Percentiles rank a stretch among this genome's conserved stretches.
phyloP scores from a whole-genome alignment of 2,888 invertebrate species.

The Netelia fuscicornis region DNA sequence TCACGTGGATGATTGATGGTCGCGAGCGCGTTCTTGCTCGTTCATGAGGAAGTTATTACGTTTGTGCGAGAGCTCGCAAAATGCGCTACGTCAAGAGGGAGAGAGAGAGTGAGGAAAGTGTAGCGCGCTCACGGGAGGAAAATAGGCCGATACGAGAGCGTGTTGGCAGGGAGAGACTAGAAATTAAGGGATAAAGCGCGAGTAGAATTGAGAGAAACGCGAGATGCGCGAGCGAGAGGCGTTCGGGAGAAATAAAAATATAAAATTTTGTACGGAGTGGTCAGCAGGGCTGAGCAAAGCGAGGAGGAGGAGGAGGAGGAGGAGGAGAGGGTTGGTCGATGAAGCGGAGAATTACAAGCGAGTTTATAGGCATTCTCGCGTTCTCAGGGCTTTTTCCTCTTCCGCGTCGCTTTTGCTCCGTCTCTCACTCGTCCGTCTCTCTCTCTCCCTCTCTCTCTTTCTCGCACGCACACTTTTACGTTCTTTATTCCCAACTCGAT shows the following conservation, averaged over 20 bases:
- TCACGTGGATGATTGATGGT: constrained; percentile 77
- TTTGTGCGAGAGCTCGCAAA: constrained; percentile 63
- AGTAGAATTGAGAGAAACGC: constrained; percentile 4
- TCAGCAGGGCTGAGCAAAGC: background rate
- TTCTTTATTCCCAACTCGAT: background rate
- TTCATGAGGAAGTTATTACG: constrained; percentile 79
- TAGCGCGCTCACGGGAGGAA: background rate
- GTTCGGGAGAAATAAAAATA: constrained; percentile 18
- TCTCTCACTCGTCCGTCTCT: background rate
- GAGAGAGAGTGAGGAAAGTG: background rate
- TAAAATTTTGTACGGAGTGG: constrained; percentile 16
- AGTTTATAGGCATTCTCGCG: constrained; percentile 33
- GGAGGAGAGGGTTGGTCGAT: background rate
- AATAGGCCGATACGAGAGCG: background rate
- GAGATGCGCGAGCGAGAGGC: background rate
- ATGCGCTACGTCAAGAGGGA: constrained; percentile 60
- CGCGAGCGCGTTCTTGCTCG: constrained; percentile 75
- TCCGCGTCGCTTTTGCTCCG: constrained; percentile 12
- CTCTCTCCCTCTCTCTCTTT: background rate
- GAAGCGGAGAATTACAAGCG: constrained; percentile 24
- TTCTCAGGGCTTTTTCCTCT: constrained; percentile 21
- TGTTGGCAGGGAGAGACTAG: background rate
- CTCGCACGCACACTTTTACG: background rate
- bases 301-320: constrained; percentile 4
- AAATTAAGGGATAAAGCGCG: constrained; percentile 27